Evolutionary conservation across 1,140 invertebrate species (phyloP), one percentile per base, ranked within the genome.

Genomic region (Chymomyza costata): DNA sequence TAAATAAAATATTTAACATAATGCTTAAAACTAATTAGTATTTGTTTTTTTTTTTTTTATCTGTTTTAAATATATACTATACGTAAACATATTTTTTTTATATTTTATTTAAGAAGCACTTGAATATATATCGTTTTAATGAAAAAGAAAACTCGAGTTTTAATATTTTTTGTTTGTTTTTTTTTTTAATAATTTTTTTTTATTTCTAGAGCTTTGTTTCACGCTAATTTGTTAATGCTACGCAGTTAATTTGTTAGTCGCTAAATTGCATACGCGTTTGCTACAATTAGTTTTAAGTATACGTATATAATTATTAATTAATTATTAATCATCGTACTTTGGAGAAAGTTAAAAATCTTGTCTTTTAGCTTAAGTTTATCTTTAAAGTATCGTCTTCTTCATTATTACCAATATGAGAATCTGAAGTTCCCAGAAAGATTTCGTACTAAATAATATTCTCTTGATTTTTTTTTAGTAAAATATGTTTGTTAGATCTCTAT

Each of bases 51-150:
- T 41, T 56, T 51, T 53, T 16, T 17, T 31, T 37, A 28, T 8
- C n/a, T 35, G 32, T 37, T 43, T 34, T 32, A 3, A 65, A 53
- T 67, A 50, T 73, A 68, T 68, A 41, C 67, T 58, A 63, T 62
- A 55, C 50, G 35, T 73, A 63, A 63, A 56, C 52, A 52, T 61
- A 47, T 60, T 37, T 60, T 43, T 78, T 81, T 74, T n/a, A n/a
- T n/a, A 69, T 69, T 80, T 84, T 84, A 82, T 82, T 65, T 84
- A 84, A 84, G 82, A 84, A 84, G 82, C 82, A 84, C 82, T 84
- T 84, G 82, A 84, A 84, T 84, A 84, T 84, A 84, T 84, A 83
- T 82, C 67, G 65, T 73, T 74, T 69, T 84, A 84, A 82, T 70
- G 61, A 65, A 76, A 74, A 84, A 80, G 48, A 78, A 71, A 78